Conservation (phyloP, 2,888 invertebrate species). For the Nudaria mundana region DNA sequence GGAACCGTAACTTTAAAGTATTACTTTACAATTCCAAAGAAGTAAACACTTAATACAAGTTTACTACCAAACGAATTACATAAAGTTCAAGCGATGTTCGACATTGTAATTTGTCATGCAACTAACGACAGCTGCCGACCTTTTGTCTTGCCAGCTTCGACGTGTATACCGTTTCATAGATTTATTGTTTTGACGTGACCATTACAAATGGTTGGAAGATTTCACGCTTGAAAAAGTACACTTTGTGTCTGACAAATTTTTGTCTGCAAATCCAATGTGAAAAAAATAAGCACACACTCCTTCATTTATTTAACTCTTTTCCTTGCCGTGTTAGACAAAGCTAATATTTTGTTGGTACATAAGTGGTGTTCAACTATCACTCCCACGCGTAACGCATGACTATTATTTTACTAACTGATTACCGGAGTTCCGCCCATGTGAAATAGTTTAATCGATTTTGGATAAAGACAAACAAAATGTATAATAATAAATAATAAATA, state of each 20-base stretch:
- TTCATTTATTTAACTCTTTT: too few species aligned
- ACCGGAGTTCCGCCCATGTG: too few species aligned
- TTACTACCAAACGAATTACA: conserved; percentile 8
- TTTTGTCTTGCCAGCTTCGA: conserved; percentile 41
- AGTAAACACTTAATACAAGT: background rate
- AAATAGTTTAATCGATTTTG: too few species aligned
- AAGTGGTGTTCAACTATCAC: too few species aligned
- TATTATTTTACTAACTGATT: too few species aligned
- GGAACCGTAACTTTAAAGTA: background rate
- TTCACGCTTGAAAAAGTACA: conserved; percentile 14
- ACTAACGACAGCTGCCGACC: conserved; percentile 53
- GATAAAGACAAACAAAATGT: too few species aligned
- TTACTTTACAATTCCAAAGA: background rate
- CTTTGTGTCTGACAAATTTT: background rate
- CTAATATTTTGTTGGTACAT: background rate
- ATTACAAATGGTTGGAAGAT: conserved; percentile 22
- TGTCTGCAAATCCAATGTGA: background rate
- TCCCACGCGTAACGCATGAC: too few species aligned
- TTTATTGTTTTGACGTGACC: conserved; percentile 29
- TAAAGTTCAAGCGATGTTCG: conserved; percentile 22
- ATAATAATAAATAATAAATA: too few species aligned
- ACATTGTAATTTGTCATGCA: conserved; percentile 57
- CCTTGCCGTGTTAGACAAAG: too few species aligned
- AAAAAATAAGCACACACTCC: background rate
- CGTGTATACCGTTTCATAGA: conserved; percentile 30